Conservation (phyloP, 1,140 invertebrate species). For the Oreohelix idahoensis region DNA sequence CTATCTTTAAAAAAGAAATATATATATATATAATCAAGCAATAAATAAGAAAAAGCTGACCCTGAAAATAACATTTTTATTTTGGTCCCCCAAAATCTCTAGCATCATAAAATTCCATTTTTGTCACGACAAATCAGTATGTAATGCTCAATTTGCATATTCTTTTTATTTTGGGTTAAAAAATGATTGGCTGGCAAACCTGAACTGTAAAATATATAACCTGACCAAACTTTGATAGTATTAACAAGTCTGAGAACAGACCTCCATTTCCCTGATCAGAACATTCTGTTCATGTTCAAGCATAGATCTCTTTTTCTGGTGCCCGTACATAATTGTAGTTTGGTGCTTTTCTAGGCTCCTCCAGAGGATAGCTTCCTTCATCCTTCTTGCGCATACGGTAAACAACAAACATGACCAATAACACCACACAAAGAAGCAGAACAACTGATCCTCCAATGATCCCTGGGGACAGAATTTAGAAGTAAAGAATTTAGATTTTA, state of each 20-base stretch:
- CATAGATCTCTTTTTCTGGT: constrained; percentile 94
- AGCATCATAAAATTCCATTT: background rate
- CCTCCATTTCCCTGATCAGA: background rate
- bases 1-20: too few relatives aligned
- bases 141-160: background rate
- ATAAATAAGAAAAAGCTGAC: background rate
- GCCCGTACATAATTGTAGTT: constrained; percentile 92
- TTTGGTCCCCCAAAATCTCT: background rate
- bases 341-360: constrained; percentile 94
- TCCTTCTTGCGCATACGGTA: constrained; percentile 99
- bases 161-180: background rate
- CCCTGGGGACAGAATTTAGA: constrained; percentile 81
- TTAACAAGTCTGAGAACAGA: background rate
- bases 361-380: constrained; percentile 97
- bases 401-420: constrained; percentile 98
- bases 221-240: background rate
- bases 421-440: constrained; percentile 94
- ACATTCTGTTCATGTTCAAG: constrained; percentile 78
- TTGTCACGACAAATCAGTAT: background rate
- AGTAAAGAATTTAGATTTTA: too few relatives aligned
- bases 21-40: too few relatives aligned
- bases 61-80: background rate
- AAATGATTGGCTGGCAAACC: background rate
- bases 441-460: constrained; percentile 98
- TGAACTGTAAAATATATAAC: background rate